A percentile compares a stretch with the other conserved stretches of the same genome.
These are phyloP conservation scores for Meiosimyza platycephala DNA, from an alignment of 2,888 invertebrate species.

Conservation along the genomic window DNA sequence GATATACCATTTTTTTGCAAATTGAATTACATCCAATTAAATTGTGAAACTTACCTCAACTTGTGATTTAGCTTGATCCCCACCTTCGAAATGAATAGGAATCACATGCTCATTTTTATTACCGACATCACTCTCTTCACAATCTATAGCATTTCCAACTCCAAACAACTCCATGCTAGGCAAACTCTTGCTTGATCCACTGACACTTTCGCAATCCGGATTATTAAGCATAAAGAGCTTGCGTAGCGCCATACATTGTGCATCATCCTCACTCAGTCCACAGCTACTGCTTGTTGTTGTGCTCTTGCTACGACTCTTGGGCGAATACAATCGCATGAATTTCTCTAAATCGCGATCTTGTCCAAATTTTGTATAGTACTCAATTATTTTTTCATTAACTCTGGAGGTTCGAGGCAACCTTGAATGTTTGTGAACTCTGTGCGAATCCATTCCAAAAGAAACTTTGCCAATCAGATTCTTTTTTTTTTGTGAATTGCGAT, in stretches of 20 bases:
- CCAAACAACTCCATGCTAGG: slow-evolving; percentile 39
- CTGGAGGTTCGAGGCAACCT: slow-evolving; percentile 46
- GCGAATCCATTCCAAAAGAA: no score
- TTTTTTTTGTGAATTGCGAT: no score
- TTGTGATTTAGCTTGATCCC: slow-evolving; percentile 21
- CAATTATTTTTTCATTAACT: slow-evolving; percentile 66
- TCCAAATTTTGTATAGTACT: slow-evolving; percentile 78
- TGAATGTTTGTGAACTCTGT: background rate
- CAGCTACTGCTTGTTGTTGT: slow-evolving; percentile 14
- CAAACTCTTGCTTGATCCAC: slow-evolving; percentile 39
- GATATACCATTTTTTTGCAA: no score
- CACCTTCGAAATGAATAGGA: slow-evolving; percentile 37
- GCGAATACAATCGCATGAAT: slow-evolving; percentile 69
- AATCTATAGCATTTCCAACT: background rate
- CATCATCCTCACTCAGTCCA: slow-evolving; percentile 37
- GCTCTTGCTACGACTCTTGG: slow-evolving; percentile 20
- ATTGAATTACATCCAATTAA: no score
- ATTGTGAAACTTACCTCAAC: background rate
- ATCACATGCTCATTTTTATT: slow-evolving; percentile 15
- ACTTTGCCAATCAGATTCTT: no score
- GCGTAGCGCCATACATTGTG: slow-evolving; percentile 19
- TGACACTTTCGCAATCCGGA: slow-evolving; percentile 3
- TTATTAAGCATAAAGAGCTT: slow-evolving; percentile 26
- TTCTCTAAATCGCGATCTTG: slow-evolving; percentile 76
- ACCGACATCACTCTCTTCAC: no score